Conservation (phyloP, 53 echinoderm and acorn worm species). For the Echinarachnius parma region DNA sequence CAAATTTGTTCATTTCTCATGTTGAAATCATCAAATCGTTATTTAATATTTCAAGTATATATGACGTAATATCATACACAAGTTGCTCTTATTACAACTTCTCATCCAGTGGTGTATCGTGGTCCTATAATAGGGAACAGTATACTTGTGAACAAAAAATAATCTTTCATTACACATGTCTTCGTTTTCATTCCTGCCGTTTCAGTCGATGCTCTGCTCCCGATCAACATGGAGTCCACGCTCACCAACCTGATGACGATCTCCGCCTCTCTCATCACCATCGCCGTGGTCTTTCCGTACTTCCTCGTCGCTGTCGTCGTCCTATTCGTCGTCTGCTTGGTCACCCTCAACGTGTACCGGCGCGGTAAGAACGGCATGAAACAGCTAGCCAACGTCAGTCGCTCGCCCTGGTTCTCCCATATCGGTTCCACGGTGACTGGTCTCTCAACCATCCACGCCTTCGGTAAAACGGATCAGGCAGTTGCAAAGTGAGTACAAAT, state of each 20-base stretch:
- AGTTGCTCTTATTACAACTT: too few relatives aligned
- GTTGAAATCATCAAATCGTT: too few relatives aligned
- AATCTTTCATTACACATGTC: too few relatives aligned
- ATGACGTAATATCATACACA: too few relatives aligned
- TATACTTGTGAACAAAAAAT: too few relatives aligned
- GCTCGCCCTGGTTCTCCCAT: conserved; percentile 88
- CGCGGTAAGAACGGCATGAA: conserved; percentile 64
- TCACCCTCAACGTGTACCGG: conserved; percentile 59
- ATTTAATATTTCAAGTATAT: too few relatives aligned
- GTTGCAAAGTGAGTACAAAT: conserved; percentile 53
- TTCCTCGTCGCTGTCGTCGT: conserved; percentile 60
- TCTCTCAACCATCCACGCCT: conserved; percentile 67
- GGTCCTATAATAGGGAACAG: too few relatives aligned
- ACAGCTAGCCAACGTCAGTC: too few relatives aligned
- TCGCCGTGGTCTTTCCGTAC: conserved; percentile 65
- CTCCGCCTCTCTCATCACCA: conserved; percentile 46
- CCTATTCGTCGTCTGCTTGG: conserved; percentile 49
- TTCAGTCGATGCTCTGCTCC: conserved; percentile 67
- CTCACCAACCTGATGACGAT: conserved; percentile 55
- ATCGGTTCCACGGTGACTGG: conserved; percentile 68
- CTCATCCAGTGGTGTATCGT: too few relatives aligned
- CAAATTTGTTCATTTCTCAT: too few relatives aligned
- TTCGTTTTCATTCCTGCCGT: background rate
- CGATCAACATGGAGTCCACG: conserved; percentile 63
- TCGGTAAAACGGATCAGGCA: conserved; percentile 63